A percentile compares a stretch with the other conserved stretches of the same genome.
phyloP scores from a whole-genome alignment of 2,888 invertebrate genomes.

The Torymus texanus region DNA sequence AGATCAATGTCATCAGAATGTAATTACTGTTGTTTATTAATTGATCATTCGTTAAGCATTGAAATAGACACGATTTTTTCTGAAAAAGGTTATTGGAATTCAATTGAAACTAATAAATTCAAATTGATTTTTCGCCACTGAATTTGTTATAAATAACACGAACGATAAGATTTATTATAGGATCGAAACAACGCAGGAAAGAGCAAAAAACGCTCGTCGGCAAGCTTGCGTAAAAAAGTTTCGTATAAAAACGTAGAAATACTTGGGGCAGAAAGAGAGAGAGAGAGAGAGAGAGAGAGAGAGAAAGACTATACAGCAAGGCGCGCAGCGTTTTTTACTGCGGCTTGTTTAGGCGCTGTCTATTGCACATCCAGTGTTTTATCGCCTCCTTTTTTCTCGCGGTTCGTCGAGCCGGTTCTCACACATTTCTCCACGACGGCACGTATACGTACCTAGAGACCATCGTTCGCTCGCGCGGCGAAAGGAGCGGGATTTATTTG shows the following conservation, averaged over 20 bases:
- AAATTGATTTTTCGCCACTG: neutral
- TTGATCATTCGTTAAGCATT: conserved; percentile 4
- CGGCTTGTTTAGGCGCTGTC: conserved; percentile 25
- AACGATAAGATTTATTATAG: too few species aligned
- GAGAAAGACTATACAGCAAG: too few species aligned
- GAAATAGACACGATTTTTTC: neutral
- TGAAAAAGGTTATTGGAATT: neutral
- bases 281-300: neutral
- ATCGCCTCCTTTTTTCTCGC: conserved; percentile 41
- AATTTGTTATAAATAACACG: too few species aligned
- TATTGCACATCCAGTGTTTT: conserved; percentile 35
- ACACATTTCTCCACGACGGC: conserved; percentile 36
- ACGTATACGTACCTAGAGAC: conserved; percentile 3
- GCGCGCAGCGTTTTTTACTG: conserved; percentile 1
- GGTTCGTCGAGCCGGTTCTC: conserved; percentile 41
- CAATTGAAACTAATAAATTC: neutral
- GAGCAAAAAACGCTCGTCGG: too few species aligned
- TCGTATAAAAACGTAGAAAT: neutral
- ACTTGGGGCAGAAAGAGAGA: neutral
- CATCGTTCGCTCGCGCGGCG: conserved; percentile 19
- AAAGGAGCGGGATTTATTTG: conserved; percentile 56
- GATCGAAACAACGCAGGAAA: too few species aligned
- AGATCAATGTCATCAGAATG: neutral
- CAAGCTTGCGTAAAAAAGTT: conserved; percentile 10
- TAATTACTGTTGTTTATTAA: neutral